Conservation (phyloP, 2,113 vertebrate species). For the Sinocyclocheilus anophthalmus region DNA sequence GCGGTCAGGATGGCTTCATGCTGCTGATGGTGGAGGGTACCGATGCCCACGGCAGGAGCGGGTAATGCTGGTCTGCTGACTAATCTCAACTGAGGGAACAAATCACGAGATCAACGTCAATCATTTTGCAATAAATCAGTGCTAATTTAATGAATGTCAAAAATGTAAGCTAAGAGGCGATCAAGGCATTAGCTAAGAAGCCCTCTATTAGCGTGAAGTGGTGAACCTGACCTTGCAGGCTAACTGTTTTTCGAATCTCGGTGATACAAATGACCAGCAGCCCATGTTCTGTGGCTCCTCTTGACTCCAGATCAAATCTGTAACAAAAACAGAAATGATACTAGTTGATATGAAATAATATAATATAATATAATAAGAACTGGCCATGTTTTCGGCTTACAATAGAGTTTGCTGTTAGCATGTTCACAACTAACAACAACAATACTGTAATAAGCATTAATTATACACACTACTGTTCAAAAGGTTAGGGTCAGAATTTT, state of each 20-base stretch:
- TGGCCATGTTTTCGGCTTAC: no score
- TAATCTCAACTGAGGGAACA: slow-evolving; percentile 77
- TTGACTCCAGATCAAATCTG: slow-evolving; percentile 95
- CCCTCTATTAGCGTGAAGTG: neutral
- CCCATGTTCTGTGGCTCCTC: slow-evolving; percentile 99
- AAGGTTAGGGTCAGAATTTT: no score
- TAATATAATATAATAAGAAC: no score
- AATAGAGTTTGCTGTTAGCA: neutral
- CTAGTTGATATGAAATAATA: no score
- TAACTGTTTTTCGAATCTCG: slow-evolving; percentile 94
- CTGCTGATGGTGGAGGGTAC: slow-evolving; percentile 87
- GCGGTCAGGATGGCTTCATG: slow-evolving; percentile 85
- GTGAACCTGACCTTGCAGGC: slow-evolving; percentile 85
- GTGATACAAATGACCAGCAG: slow-evolving; percentile 89
- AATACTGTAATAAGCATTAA: no score
- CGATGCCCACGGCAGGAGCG: slow-evolving; percentile 92
- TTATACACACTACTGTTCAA: no score
- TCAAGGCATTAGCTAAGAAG: neutral
- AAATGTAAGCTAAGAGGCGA: neutral
- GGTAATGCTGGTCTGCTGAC: slow-evolving; percentile 89
- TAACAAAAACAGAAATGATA: neutral
- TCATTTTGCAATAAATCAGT: neutral
- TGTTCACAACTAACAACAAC: neutral
- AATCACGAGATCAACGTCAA: neutral
- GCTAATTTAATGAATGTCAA: neutral